These are phyloP conservation scores for Ammodytes dubius DNA, from an alignment of 2,113 vertebrate genomes.

Conservation along the genomic window DNA sequence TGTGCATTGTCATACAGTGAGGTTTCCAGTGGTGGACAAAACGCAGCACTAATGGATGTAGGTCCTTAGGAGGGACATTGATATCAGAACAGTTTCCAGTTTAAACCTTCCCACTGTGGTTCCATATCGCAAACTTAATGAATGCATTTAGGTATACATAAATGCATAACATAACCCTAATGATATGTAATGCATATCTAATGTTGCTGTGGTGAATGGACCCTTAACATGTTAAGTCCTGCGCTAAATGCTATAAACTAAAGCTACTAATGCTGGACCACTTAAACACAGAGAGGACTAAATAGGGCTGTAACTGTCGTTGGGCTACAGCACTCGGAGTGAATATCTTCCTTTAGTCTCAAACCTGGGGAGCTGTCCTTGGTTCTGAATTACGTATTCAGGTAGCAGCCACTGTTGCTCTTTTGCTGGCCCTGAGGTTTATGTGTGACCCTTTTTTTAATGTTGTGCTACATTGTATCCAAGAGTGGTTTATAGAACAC, in stretches of 20 bases:
- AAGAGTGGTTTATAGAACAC: slow-evolving; percentile 42
- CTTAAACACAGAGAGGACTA: slow-evolving; percentile 12
- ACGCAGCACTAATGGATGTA: no score
- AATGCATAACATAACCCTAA: background rate
- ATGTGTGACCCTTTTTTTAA: slow-evolving; percentile 26
- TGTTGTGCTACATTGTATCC: slow-evolving; percentile 37
- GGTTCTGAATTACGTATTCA: slow-evolving; percentile 62
- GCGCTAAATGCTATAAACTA: background rate
- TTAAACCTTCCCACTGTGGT: background rate
- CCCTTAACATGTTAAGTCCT: background rate
- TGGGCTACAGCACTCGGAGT: background rate
- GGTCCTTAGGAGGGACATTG: no score
- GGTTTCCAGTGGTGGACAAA: no score
- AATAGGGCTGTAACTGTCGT: background rate
- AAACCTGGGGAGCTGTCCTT: slow-evolving; percentile 36
- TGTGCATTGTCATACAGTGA: no score
- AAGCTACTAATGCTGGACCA: background rate
- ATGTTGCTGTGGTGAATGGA: background rate
- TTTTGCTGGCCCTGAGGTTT: slow-evolving; percentile 32
- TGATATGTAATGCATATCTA: background rate
- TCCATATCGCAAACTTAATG: background rate
- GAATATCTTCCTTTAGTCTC: background rate
- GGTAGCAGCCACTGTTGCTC: slow-evolving; percentile 21
- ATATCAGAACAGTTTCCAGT: slow-evolving; percentile 2
- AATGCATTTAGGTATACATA: background rate